Evolutionary conservation across 2,113 vertebrate species (phyloP).

Genomic region (Lepidothrix coronata): DNA sequence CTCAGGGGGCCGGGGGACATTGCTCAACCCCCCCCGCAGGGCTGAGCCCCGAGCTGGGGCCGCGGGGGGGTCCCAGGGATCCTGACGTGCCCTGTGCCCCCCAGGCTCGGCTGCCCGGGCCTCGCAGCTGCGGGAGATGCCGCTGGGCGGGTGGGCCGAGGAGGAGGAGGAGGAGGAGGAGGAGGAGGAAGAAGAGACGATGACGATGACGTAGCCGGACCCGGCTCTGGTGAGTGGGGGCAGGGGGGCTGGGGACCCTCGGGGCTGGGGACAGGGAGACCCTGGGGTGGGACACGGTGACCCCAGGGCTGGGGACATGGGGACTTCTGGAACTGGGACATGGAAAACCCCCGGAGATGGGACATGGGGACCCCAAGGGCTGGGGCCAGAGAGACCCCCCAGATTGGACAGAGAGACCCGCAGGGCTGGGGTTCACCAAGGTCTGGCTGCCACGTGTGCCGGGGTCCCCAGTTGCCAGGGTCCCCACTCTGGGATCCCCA

Average conservation of each 20-base stretch:
- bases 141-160: slow-evolving; percentile 93
- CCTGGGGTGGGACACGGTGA: neutral
- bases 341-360: neutral
- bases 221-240: neutral
- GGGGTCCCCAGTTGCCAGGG: rapidly evolving
- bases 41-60: slow-evolving; percentile 74
- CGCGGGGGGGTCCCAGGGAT: neutral
- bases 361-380: neutral
- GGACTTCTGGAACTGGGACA: too few species aligned
- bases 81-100: neutral
- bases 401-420: neutral
- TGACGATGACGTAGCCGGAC: neutral
- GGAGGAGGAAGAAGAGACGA: neutral
- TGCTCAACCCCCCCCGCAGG: slow-evolving; percentile 80
- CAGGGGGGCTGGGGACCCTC: rapidly evolving
- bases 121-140: slow-evolving; percentile 62
- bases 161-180: slow-evolving; percentile 55
- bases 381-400: too few species aligned
- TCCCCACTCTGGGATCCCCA: rapidly evolving
- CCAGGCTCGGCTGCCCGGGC: slow-evolving; percentile 9
- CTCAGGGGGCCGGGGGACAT: slow-evolving; percentile 16
- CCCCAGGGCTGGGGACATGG: neutral
- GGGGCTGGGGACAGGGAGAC: too few species aligned
- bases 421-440: neutral
- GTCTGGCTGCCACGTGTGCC: neutral